Base-by-base conservation (phyloP, 2,888 invertebrate species). In the Ophioninae sp. region DNA sequence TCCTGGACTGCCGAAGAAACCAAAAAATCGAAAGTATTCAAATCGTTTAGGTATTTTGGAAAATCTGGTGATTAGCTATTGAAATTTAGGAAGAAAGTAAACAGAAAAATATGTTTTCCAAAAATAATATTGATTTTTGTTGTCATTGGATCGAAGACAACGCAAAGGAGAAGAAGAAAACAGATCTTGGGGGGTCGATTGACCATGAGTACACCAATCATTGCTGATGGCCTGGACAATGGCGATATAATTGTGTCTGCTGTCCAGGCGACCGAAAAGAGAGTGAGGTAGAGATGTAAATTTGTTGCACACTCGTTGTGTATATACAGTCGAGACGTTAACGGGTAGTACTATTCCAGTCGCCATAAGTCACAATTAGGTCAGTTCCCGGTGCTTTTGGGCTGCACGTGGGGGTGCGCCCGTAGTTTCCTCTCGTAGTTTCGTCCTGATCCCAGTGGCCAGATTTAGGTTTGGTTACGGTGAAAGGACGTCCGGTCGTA, bases 311-410 rank as follows among this genome's bases (percentile, higher is more conserved):
- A 20, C n/a, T 10, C 8, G 10, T 13, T 10, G 30, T 57, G 75
- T 57, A 10, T 50, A 72, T 67, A 70, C 72, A n/a, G 73, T 79
- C 82, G 83, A 86, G 80, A 81, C 81, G 87, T 84, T 85, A 81
- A 76, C 86, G 86, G 86, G 84, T 88, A 88, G 88, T 88, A 89
- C 90, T 91, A 90, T 90, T 90, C 91, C 89, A 91, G 88, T 86
- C 87, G 88, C 90, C 90, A 92, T 92, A 92, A 92, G 92, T 92
- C 92, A 92, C 92, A 92, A 92, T 92, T 91, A 92, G 92, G 90
- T 91, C 90, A 91, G 88, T 88, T 87, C 82, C 85, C 81, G 81
- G 73, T 85, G 82, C 79, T 79, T 73, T 79, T 72, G 74, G 74
- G 70, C n/a, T 79, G 81, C 81, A 76, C 79, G 86, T 30, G 59